Percentiles rank a stretch among this genome's conserved stretches.
phyloP scores from a whole-genome alignment of 2,888 invertebrate genomes.

The Eledone cirrhosa region DNA sequence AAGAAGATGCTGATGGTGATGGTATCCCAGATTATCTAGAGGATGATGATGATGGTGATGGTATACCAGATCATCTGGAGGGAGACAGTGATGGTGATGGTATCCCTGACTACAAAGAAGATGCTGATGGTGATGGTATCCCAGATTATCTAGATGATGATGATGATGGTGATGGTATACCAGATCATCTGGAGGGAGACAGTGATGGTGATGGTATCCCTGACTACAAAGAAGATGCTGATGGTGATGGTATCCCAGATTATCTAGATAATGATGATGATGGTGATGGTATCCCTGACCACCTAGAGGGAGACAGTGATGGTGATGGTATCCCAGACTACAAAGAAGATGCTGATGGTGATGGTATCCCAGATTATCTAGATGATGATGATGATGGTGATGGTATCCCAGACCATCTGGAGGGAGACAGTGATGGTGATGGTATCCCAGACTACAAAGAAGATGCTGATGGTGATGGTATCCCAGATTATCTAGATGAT shows the following conservation, averaged over 20 bases:
- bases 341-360: constrained; percentile 45
- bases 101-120: constrained; percentile 51
- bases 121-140: constrained; percentile 57
- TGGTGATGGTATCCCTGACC: constrained; percentile 50
- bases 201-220: constrained; percentile 53
- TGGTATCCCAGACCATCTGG: constrained; percentile 50
- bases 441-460: constrained; percentile 36
- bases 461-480: constrained; percentile 54
- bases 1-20: constrained; percentile 44
- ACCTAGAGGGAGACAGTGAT: constrained; percentile 47
- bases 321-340: constrained; percentile 57
- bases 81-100: constrained; percentile 57
- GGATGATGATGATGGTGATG: constrained; percentile 52
- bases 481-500: constrained; percentile 54
- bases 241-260: constrained; percentile 48
- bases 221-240: constrained; percentile 52
- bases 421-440: constrained; percentile 39
- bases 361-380: constrained; percentile 47
- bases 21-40: constrained; percentile 40
- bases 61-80: constrained; percentile 54
- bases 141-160: constrained; percentile 57
- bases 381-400: constrained; percentile 46
- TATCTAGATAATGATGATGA: constrained; percentile 40
- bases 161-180: constrained; percentile 57
- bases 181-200: constrained; percentile 48